Evolutionary conservation across 2,888 invertebrate species (phyloP).

Genomic region (Lucinisca nassula): DNA sequence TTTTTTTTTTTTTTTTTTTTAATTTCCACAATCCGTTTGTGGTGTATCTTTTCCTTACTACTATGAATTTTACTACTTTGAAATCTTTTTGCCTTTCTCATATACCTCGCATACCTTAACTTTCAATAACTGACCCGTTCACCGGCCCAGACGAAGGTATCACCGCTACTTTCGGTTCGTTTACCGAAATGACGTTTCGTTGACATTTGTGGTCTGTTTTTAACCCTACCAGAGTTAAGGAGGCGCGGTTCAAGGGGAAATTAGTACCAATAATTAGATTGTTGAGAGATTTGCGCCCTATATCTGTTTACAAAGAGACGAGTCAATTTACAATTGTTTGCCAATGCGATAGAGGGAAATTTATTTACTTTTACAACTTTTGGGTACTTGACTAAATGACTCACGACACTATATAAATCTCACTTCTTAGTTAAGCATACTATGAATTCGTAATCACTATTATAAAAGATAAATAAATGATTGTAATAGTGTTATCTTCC

Average conservation of each 20-base stretch:
- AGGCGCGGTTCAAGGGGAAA: constrained; percentile 28
- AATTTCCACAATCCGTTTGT: too few relatives aligned
- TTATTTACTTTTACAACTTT: constrained; percentile 34
- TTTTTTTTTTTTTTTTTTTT: too few relatives aligned
- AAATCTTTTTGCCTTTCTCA: too few relatives aligned
- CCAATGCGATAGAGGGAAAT: constrained; percentile 53
- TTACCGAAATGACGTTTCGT: background rate
- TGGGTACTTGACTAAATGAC: constrained; percentile 58
- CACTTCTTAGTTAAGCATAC: background rate
- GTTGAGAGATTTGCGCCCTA: constrained; percentile 56
- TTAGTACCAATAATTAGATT: constrained; percentile 51
- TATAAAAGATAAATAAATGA: background rate
- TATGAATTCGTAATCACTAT: background rate
- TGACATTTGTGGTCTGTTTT: constrained; percentile 12
- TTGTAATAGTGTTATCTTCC: background rate
- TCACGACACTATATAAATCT: constrained; percentile 32
- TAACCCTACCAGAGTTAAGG: constrained; percentile 10
- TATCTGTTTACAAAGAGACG: constrained; percentile 52
- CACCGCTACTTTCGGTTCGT: background rate
- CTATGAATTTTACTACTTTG: too few relatives aligned
- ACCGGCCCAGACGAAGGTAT: too few relatives aligned
- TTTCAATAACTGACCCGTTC: too few relatives aligned
- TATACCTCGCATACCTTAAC: too few relatives aligned
- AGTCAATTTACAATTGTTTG: constrained; percentile 60
- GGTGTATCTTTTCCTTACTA: too few relatives aligned